Evolutionary conservation across 1,140 invertebrate genomes (phyloP), one percentile per base, ranked within the genome.

Genomic region (Aradophagus sp.): DNA sequence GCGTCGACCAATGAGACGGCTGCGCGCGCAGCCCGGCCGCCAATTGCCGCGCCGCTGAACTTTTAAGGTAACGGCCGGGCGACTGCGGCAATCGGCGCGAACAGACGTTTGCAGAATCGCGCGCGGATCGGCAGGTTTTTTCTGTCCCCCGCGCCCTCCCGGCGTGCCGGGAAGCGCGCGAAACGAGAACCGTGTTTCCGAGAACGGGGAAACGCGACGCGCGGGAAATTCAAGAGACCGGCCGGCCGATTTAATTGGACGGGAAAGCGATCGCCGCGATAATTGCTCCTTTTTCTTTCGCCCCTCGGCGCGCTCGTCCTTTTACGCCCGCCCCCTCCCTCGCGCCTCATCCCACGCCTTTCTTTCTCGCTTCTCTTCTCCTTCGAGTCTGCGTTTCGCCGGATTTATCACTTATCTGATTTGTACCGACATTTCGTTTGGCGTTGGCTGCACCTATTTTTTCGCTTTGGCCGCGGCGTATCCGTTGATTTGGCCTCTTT

Each of bases 351-450:
- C 32, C 20, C 11, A 34, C 13, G 38, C 11, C 5, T 16, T 19
- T 34, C 27, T 19, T 8, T 5, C 13, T 10, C 14, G 7, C 32
- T 36, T 10, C 32, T 27, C 2, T 31, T 44, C 5, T 23, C n/a
- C 15, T 12, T 14, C 2, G 8, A 11, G 17, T 1, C 35, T 31
- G 35, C 8, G n/a, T 58, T 44, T 47, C 47, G 63, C 39, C 20
- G 36, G 53, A 67, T 67, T 59, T 67, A 67, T 67, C 63, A 67
- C 45, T 67, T 59, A 67, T 67, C 63, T 59, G 63, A 58, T 67
- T 67, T 53, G 63, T 38, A 52, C 27, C 38, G 53, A 59, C 63
- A 39, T 67, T 67, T 67, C 45, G 63, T 45, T 59, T 58, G 53
- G 53, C 53, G 63, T 59, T 53, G 34, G 36, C 31, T 53, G 39